Base-by-base conservation (phyloP, 35 echinoderm and acorn worm species). In the Hemicentrotus pulcherrimus region DNA sequence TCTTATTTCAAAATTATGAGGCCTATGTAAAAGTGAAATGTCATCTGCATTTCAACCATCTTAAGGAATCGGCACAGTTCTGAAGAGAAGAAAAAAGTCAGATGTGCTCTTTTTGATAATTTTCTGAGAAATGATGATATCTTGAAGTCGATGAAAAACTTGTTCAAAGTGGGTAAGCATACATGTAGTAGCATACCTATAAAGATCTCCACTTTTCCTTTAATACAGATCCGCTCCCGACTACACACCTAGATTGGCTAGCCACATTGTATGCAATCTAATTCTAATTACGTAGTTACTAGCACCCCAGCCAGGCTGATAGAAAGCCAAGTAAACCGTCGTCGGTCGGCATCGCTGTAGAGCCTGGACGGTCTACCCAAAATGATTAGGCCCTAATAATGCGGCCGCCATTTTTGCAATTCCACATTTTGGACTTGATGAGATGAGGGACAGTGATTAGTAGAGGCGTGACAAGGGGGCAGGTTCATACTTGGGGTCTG, bases 311-410 rank as follows among this genome's bases (percentile, higher is more conserved):
- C 31, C 86, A 90, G 88, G 46, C 88, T 18, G 88, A 18, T 16
- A 47, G 32, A 90, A 41, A 3, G 31, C 7, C 87, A 32, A 71
- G 61, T 71, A 22, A 78, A 78, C 65, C 65, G 9, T 11, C 15
- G 50, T 55, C 86, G n/a, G 86, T 6, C 86, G 5, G 88, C 46
- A 15, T 13, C 24, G 88, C 88, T 90, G 88, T 47, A 33, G 31
- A 90, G 32, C 2, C 88, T 28, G 0, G 12, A 33, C 2, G 88
- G 88, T 15, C 15, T 24, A 47, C 88, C 88, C 33, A 30, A 7
- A 30, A 33, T 90, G 88, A 90, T 90, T 90, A 90, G 88, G 88
- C 32, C 12, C 88, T 90, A 90, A 90, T 90, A 90, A 90, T 47
- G 88, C 24, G 11, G 4, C 88, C 32, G 88, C 88, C 88, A 90